Evolutionary conservation across 2,113 vertebrate species (phyloP), one percentile per base, ranked within the genome.

Genomic region (Misgurnus anguillicaudatus): DNA sequence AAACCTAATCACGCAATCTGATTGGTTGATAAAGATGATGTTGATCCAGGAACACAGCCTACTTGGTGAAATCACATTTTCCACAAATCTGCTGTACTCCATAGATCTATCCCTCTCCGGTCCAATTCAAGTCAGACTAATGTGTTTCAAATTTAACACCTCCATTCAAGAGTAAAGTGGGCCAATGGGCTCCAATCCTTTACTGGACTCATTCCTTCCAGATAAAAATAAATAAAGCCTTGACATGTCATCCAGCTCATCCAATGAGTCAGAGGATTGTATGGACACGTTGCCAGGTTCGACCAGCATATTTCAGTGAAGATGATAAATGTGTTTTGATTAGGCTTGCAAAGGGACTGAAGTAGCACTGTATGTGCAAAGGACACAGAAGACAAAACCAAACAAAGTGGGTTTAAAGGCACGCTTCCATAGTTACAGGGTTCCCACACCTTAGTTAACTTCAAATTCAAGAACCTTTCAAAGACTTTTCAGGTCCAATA

Each of bases 261-360:
- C 47, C 45, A 53, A 13, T 69, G 21, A 65, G 71, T 80, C 77
- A 80, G 66, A 45, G 21, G 63, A 76, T 76, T 65, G 72, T 66
- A 83, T 68, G 51, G 77, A 69, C 77, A 72, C 36, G 65, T 66
- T 76, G 72, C 80, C 72, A 66, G 31, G 69, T 82, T 57, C 21
- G 17, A 70, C 64, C 21, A 39, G 72, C 14, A 41, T 41, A 76
- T 60, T 45, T 47, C 10, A n/a, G 51, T 19, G 57, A 65, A 55
- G 66, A 53, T 77, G 77, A 80, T 83, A 71, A 76, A 83, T 76
- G 66, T 45, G 38, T 76, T 74, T 51, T 83, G 82, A 83, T 83
- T 83, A 41, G 77, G 24, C 47, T 73, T 63, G 65, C 57, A 63
- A 57, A 21, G 65, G 63, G 10, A 38, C 60, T 62, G 17, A 42